phyloP scores from a whole-genome alignment of 2,888 invertebrate genomes.

The Pecten maximus region DNA sequence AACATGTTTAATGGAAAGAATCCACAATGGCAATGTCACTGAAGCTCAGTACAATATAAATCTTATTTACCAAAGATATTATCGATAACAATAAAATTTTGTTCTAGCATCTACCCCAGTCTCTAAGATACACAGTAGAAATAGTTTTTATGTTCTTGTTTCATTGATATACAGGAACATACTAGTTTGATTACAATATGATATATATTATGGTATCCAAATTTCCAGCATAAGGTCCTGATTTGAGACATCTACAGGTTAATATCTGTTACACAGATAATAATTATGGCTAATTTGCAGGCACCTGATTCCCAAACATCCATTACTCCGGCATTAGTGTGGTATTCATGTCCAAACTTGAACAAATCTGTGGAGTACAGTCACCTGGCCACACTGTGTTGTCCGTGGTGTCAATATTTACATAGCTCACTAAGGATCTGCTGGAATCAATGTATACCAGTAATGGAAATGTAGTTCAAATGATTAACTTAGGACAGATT shows the following conservation, averaged over 20 bases:
- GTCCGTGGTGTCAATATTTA: background rate
- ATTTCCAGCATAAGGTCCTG: too few relatives aligned
- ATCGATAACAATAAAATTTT: too few relatives aligned
- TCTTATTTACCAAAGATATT: too few relatives aligned
- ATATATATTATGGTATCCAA: too few relatives aligned
- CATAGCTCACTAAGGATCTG: background rate
- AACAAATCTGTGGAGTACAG: background rate
- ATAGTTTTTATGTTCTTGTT: too few relatives aligned
- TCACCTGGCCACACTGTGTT: background rate
- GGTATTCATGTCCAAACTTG: background rate
- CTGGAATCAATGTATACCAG: background rate
- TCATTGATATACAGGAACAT: too few relatives aligned
- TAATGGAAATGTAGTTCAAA: background rate
- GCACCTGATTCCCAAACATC: background rate
- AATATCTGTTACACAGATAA: background rate
- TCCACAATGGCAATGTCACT: too few relatives aligned
- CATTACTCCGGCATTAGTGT: background rate
- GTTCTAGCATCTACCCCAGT: too few relatives aligned
- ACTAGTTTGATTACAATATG: too few relatives aligned
- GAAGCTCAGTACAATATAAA: too few relatives aligned
- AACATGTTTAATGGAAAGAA: too few relatives aligned
- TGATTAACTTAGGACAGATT: background rate
- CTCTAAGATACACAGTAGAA: too few relatives aligned
- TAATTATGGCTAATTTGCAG: background rate
- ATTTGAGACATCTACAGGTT: background rate